phyloP scores from a whole-genome alignment of 2,113 vertebrate genomes.

The Indri indri region DNA sequence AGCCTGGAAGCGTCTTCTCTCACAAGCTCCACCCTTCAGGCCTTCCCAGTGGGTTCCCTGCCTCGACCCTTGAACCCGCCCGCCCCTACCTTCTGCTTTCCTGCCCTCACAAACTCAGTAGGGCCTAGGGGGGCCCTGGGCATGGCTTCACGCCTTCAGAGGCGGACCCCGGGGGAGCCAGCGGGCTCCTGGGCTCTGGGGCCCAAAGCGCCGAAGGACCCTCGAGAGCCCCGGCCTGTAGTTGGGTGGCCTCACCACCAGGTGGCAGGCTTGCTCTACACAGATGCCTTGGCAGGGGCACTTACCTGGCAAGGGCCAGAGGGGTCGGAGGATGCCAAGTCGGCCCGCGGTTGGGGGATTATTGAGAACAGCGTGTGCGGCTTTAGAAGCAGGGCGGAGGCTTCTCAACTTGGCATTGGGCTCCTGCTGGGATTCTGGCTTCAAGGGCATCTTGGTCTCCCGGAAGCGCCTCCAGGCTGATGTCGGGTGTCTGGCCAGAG shows the following conservation, averaged over 20 bases:
- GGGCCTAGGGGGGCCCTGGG: neutral
- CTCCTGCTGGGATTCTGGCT: neutral
- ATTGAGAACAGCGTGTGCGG: neutral
- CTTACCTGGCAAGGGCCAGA: conserved; percentile 67
- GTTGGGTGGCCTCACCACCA: conserved; percentile 69
- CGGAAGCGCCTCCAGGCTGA: neutral
- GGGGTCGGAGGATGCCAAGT: neutral
- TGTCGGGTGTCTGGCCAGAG: neutral
- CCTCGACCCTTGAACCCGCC: neutral
- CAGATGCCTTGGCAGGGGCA: conserved; percentile 48
- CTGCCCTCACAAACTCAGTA: neutral
- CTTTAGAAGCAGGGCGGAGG: neutral
- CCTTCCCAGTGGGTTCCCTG: too few relatives aligned
- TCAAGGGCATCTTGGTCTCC: neutral
- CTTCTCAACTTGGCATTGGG: neutral
- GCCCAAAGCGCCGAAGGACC: neutral
- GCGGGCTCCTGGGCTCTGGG: neutral
- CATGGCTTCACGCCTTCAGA: neutral
- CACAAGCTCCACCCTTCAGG: neutral
- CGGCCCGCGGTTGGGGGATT: rapidly evolving
- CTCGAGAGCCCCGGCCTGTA: conserved; percentile 59
- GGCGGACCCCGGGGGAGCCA: too few relatives aligned
- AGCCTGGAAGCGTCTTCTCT: neutral
- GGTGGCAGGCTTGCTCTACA: conserved; percentile 78
- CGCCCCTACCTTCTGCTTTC: neutral